Conservation (phyloP, 2,797 vertebrate species). For the Typhlichthys subterraneus region DNA sequence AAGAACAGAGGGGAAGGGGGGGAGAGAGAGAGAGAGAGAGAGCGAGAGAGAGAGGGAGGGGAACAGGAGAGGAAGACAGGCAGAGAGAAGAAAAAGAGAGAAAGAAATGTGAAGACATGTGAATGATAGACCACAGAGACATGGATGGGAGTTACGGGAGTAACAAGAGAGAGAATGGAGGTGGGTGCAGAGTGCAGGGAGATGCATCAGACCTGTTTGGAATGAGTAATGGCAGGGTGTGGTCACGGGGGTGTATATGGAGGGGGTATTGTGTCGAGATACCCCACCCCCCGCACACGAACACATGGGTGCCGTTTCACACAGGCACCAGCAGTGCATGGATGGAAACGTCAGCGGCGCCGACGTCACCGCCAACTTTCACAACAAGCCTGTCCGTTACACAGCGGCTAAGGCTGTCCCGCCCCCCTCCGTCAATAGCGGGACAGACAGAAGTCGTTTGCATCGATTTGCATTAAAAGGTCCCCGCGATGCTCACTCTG, state of each 20-base stretch:
- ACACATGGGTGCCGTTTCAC: too few relatives aligned
- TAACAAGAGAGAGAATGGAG: too few relatives aligned
- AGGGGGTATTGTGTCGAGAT: too few relatives aligned
- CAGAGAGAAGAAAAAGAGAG: slow-evolving; percentile 1
- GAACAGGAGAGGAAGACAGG: background rate
- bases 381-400: too few relatives aligned
- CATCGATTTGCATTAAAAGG: slow-evolving; percentile 42
- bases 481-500: background rate
- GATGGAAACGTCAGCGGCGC: too few relatives aligned
- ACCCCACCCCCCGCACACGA: too few relatives aligned
- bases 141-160: slow-evolving; percentile 11
- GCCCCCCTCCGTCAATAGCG: slow-evolving; percentile 18
- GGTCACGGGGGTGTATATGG: too few relatives aligned
- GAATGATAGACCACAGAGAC: slow-evolving; percentile 7
- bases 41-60: background rate
- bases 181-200: too few relatives aligned
- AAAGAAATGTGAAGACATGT: background rate
- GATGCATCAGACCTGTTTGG: too few relatives aligned
- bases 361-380: too few relatives aligned
- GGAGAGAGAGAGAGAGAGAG: background rate
- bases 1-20: background rate
- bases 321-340: too few relatives aligned
- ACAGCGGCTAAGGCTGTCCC: background rate
- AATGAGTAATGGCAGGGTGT: too few relatives aligned
- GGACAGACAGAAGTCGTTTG: slow-evolving; percentile 44